phyloP scores from a whole-genome alignment of 2,797 vertebrate species.

The Eulemur mongoz region DNA sequence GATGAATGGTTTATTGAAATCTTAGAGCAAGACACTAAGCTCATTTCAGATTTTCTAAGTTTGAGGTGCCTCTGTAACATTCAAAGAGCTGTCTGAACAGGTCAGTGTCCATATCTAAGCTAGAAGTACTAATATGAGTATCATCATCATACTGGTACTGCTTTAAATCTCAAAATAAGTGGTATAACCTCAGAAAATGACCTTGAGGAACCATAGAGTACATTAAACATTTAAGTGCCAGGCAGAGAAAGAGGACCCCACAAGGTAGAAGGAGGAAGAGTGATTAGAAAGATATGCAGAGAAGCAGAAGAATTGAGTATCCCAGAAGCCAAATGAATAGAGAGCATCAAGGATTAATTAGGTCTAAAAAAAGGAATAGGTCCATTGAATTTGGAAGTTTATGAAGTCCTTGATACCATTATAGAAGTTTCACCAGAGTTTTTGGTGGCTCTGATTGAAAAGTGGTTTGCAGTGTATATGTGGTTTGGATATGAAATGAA shows the following conservation, averaged over 20 bases:
- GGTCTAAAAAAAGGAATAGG: neutral
- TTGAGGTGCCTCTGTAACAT: neutral
- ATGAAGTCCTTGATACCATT: neutral
- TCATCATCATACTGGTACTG: neutral
- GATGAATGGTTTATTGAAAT: constrained; percentile 1
- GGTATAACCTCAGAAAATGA: neutral
- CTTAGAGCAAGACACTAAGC: neutral
- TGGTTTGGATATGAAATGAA: neutral
- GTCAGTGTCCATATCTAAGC: neutral
- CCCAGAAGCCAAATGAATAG: neutral
- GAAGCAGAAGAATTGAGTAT: neutral
- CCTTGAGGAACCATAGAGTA: neutral
- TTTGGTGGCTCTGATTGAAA: neutral
- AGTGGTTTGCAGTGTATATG: neutral
- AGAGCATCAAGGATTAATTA: neutral
- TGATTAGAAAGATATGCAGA: neutral
- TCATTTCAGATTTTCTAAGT: constrained; percentile 34
- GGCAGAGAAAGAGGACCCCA: neutral
- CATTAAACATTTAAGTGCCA: neutral
- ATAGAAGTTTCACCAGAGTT: neutral
- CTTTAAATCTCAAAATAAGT: neutral
- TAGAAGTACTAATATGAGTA: neutral
- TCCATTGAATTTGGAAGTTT: neutral
- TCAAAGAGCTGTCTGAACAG: constrained; percentile 7
- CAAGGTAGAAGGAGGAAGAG: neutral